A percentile compares a stretch with the other conserved stretches of the same genome.
These are phyloP conservation scores for Aphidoletes aphidimyza DNA, from an alignment of 2,888 invertebrate species.

Conservation along the genomic window DNA sequence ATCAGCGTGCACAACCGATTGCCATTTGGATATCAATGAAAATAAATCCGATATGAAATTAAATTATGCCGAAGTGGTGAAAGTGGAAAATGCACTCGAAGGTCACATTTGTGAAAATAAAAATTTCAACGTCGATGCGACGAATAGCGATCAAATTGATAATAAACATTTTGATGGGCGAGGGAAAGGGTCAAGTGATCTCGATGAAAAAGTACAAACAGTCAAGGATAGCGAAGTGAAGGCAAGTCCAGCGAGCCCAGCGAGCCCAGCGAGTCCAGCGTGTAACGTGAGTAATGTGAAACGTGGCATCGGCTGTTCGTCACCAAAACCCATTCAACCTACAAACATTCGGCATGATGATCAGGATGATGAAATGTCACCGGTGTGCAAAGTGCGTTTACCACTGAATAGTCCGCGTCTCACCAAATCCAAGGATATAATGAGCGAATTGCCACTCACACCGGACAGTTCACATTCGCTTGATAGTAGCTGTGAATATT, in stretches of 20 bases:
- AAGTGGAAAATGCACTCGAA: slow-evolving; percentile 12
- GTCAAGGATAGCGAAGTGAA: background rate
- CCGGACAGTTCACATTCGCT: slow-evolving; percentile 55
- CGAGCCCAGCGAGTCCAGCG: background rate
- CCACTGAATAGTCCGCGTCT: slow-evolving; percentile 52
- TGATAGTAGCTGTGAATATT: slow-evolving; percentile 53
- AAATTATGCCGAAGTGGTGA: slow-evolving; percentile 15
- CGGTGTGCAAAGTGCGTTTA: slow-evolving; percentile 24
- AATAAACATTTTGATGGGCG: slow-evolving; percentile 51
- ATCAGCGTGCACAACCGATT: background rate
- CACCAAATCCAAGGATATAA: slow-evolving; percentile 21
- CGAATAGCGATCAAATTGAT: slow-evolving; percentile 1
- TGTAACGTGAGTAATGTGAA: background rate
- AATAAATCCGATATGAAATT: slow-evolving; percentile 49
- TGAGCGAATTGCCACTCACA: slow-evolving; percentile 11
- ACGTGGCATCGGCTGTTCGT: background rate
- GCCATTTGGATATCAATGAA: slow-evolving; percentile 54
- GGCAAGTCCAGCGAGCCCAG: background rate
- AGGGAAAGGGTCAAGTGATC: slow-evolving; percentile 29
- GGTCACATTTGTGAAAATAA: background rate
- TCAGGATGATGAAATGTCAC: slow-evolving; percentile 48
- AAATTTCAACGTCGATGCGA: background rate
- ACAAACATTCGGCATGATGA: background rate
- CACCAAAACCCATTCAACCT: slow-evolving; percentile 44
- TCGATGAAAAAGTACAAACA: slow-evolving; percentile 52